Conservation (phyloP, 1,140 invertebrate genomes). For the Magallana ariakensis region DNA sequence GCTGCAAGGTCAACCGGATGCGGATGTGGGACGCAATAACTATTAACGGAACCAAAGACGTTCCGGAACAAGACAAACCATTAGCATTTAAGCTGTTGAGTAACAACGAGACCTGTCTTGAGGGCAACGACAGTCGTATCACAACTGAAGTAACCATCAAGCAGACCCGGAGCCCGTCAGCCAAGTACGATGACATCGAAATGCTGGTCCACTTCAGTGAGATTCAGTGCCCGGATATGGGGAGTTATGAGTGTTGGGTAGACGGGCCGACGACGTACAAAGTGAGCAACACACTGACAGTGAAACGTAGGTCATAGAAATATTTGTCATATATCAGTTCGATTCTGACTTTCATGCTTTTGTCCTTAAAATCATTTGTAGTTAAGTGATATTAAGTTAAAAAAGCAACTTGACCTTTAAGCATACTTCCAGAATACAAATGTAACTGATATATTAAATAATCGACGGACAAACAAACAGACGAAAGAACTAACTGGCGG, state of each 20-base stretch:
- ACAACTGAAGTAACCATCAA: constrained; percentile 1
- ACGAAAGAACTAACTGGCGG: background rate
- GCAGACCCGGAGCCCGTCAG: background rate
- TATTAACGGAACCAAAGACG: constrained; percentile 5
- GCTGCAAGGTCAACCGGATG: background rate
- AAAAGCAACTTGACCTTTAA: background rate
- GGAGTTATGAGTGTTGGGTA: constrained; percentile 3
- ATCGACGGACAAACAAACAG: background rate
- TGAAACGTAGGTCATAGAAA: background rate
- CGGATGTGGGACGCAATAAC: constrained; percentile 20
- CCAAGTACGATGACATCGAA: constrained; percentile 7
- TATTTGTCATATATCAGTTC: background rate
- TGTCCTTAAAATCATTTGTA: too few species aligned
- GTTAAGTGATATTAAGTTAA: background rate
- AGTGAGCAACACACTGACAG: background rate
- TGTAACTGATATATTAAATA: background rate
- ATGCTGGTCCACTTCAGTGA: constrained; percentile 2
- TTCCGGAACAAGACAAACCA: background rate
- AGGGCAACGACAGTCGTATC: constrained; percentile 14
- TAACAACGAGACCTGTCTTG: background rate
- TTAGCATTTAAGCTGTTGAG: constrained; percentile 4
- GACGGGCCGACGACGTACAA: background rate
- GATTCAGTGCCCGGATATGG: constrained; percentile 13
- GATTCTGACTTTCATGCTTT: too few species aligned
- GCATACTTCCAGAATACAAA: background rate